A percentile compares a stretch with the other conserved stretches of the same genome.
phyloP scores from a whole-genome alignment of 2,888 invertebrate species.

The Pimpla rufipes region DNA sequence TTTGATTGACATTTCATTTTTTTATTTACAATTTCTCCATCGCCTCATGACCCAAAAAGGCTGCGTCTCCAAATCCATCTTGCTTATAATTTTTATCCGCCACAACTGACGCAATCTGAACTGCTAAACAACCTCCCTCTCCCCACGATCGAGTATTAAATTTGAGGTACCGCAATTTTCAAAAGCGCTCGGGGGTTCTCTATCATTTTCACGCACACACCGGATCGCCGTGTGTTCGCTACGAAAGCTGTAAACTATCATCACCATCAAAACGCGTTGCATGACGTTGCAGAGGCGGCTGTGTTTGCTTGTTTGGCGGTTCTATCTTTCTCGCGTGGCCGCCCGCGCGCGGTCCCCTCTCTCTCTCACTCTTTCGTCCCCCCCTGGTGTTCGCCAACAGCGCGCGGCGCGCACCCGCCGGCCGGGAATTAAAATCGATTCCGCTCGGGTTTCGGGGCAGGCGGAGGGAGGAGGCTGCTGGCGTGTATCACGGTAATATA shows the following conservation, averaged over 20 bases:
- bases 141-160: not conserved
- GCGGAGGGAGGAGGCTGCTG: conserved; percentile 23
- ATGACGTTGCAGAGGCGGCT: conserved; percentile 23
- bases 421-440: conserved; percentile 66
- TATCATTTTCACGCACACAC: not conserved
- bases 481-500: conserved; percentile 62
- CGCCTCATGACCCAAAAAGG: no score
- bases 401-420: not conserved
- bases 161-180: not conserved
- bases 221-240: not conserved
- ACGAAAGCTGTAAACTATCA: conserved; percentile 16
- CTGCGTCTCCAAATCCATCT: no score
- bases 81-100: not conserved
- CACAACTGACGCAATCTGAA: not conserved
- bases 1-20: no score
- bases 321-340: conserved; percentile 33
- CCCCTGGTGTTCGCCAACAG: not conserved
- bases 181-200: not conserved
- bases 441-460: conserved; percentile 48
- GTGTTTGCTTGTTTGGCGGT: conserved; percentile 37
- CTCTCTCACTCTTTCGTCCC: no score
- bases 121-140: not conserved
- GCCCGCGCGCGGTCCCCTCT: not conserved
- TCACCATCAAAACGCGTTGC: conserved; percentile 26
- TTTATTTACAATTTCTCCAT: no score